Evolutionary conservation across 2,797 vertebrate genomes (phyloP).

Genomic region (Iguana delicatissima): DNA sequence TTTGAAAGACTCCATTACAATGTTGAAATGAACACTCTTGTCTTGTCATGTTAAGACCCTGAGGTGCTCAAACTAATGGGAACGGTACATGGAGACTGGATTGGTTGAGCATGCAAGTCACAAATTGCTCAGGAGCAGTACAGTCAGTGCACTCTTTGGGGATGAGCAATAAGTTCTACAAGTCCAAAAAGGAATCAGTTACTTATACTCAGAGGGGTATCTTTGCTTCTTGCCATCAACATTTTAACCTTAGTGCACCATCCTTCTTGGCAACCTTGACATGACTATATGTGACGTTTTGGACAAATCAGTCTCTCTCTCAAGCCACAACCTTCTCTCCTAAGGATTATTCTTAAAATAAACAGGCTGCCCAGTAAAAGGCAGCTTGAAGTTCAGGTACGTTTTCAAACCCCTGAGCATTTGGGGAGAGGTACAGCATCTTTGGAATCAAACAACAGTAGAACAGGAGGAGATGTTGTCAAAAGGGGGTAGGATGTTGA

Average conservation of each 20-base stretch:
- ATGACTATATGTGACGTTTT: not conserved
- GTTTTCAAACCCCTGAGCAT: not conserved
- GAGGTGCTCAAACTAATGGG: slow-evolving; percentile 10
- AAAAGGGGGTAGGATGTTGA: not conserved
- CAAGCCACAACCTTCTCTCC: not conserved
- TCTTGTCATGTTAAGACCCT: not conserved
- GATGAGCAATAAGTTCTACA: not conserved
- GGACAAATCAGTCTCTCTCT: not conserved
- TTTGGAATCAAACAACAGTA: not conserved
- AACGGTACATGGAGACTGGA: slow-evolving; percentile 1
- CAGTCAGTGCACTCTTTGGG: not conserved
- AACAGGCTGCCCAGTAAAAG: not conserved
- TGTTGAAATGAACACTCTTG: slow-evolving; percentile 4
- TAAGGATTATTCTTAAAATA: not conserved
- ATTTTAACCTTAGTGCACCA: not conserved
- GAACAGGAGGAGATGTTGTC: not conserved
- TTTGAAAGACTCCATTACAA: not conserved
- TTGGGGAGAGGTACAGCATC: slow-evolving; percentile 38
- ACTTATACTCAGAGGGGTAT: not conserved
- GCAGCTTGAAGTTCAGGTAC: slow-evolving; percentile 18
- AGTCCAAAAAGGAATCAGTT: not conserved
- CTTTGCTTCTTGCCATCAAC: not conserved
- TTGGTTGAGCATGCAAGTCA: not conserved
- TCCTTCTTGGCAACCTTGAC: not conserved
- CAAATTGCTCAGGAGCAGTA: slow-evolving; percentile 45